phyloP scores from a whole-genome alignment of 2,797 vertebrate species.

The Lithobates pipiens region DNA sequence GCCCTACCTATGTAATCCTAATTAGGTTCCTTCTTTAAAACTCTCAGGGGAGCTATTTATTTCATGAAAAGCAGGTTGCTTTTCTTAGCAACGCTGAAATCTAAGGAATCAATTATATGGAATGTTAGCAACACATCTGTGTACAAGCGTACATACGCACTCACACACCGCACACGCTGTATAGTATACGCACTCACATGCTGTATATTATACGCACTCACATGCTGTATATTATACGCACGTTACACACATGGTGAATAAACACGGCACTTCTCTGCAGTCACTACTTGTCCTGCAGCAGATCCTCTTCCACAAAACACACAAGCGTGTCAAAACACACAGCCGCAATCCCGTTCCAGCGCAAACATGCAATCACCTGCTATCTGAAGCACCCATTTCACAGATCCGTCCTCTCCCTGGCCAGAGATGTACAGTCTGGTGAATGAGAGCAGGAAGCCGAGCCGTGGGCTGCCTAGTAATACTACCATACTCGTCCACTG shows the following conservation, averaged over 20 bases:
- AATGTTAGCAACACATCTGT: background rate
- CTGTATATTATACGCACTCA: background rate
- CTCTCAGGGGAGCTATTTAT: background rate
- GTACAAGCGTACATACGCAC: too few relatives aligned
- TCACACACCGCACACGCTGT: background rate
- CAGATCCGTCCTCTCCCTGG: conserved; percentile 32
- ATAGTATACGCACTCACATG: background rate
- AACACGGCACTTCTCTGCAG: conserved; percentile 5
- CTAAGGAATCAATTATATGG: background rate
- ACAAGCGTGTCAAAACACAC: conserved; percentile 13
- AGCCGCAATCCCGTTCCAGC: background rate
- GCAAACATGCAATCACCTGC: conserved; percentile 35
- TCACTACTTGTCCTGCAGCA: conserved; percentile 19
- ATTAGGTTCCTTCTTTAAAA: background rate
- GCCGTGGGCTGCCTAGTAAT: conserved; percentile 58
- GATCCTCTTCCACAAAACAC: background rate
- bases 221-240: background rate
- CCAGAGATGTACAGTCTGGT: conserved; percentile 44
- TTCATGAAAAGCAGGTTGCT: background rate
- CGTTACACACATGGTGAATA: background rate
- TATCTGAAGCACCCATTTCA: conserved; percentile 32
- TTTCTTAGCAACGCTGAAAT: background rate
- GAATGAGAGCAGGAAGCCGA: conserved; percentile 47
- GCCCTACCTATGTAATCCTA: background rate
- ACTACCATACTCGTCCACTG: conserved; percentile 51